Evolutionary conservation across 2,888 invertebrate species (phyloP).

Genomic region (Pharmacophagus antenor): DNA sequence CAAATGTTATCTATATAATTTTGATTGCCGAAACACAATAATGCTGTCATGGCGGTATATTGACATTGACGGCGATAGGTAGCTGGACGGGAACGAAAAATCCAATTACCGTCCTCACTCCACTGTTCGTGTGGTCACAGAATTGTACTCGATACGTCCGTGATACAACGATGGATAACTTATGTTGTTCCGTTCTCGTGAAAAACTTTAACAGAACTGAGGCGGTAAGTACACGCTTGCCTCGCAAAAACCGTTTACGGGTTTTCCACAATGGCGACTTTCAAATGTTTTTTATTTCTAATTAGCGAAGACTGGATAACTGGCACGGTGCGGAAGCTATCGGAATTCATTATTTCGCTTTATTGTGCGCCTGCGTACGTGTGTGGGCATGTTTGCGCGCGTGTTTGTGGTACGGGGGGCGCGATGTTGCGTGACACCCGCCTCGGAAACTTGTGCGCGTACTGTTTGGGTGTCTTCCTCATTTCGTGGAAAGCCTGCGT

Average conservation of each 20-base stretch:
- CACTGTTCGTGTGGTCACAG: no score
- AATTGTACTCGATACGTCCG: not conserved
- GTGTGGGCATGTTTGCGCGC: not conserved
- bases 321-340: conserved; percentile 50
- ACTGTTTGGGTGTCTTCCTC: conserved; percentile 1
- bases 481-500: conserved; percentile 2
- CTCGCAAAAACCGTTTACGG: conserved; percentile 26
- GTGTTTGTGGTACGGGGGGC: not conserved
- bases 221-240: not conserved
- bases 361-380: no score
- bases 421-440: conserved; percentile 35
- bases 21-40: no score
- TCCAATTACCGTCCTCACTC: no score
- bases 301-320: conserved; percentile 43
- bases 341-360: conserved; percentile 36
- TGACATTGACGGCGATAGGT: no score
- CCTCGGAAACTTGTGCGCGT: conserved; percentile 13
- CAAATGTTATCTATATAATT: no score
- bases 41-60: no score
- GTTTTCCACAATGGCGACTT: conserved; percentile 36
- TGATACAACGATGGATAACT: not conserved
- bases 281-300: conserved; percentile 35
- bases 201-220: not conserved
- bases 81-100: no score
- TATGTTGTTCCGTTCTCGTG: not conserved